Percentiles rank a stretch among this genome's conserved stretches.
phyloP scores from a whole-genome alignment of 2,797 vertebrate species.

The Macroramphosus scolopax region DNA sequence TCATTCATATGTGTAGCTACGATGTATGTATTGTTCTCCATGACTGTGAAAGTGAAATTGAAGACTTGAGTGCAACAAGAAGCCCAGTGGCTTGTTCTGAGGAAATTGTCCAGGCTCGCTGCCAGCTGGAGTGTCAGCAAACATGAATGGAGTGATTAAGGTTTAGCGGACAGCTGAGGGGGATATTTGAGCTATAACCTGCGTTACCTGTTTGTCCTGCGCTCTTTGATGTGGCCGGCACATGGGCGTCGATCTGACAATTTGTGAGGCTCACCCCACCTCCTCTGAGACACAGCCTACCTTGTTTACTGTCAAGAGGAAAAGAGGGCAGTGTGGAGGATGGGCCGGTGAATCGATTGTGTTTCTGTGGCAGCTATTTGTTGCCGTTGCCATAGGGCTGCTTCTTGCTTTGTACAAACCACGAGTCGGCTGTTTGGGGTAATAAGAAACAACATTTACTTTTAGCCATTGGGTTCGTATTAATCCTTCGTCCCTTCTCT shows the following conservation, averaged over 20 bases:
- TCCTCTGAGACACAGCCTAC: constrained; percentile 34
- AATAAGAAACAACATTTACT: constrained; percentile 37
- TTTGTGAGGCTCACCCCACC: not conserved
- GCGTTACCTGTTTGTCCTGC: constrained; percentile 5
- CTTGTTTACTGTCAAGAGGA: constrained; percentile 52
- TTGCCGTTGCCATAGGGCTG: constrained; percentile 30
- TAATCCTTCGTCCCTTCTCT: not conserved
- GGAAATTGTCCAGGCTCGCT: constrained; percentile 15
- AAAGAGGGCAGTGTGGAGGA: constrained; percentile 39
- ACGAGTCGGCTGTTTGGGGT: constrained; percentile 23
- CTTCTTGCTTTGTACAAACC: constrained; percentile 18
- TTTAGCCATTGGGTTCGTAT: not conserved
- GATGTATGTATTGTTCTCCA: too few relatives aligned
- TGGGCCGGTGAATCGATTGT: constrained; percentile 26
- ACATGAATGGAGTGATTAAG: too few relatives aligned
- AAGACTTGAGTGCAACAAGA: too few relatives aligned
- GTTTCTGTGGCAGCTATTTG: constrained; percentile 40
- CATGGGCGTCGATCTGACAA: too few relatives aligned
- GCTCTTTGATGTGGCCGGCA: too few relatives aligned
- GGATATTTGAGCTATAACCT: constrained; percentile 12
- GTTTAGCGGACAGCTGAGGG: too few relatives aligned
- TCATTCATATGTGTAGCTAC: too few relatives aligned
- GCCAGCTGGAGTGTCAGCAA: constrained; percentile 23
- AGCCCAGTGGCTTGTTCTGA: not conserved
- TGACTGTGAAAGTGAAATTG: too few relatives aligned